Base-by-base conservation (phyloP, 2,888 invertebrate species). In the Julus scanicus region DNA sequence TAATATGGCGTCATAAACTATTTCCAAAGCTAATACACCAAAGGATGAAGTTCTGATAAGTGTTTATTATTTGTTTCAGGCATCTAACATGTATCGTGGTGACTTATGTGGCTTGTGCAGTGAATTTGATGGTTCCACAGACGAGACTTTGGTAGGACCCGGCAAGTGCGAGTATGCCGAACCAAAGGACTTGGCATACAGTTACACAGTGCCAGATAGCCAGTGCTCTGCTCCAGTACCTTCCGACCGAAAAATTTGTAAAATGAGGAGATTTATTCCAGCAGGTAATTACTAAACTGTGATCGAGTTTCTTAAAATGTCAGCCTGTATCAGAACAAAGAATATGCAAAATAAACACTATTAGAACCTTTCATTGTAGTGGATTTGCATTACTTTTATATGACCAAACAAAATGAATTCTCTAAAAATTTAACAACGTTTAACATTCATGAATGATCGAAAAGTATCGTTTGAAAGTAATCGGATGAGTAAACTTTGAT, bases 91-190 rank as follows among this genome's bases (percentile, higher is more conserved):
- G 29, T 87, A 86, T 37, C 63, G 88, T 3, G 88, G 88, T n/a
- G 83, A 71, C 17, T 11, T 88, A 2, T 88, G 88, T 83, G 88
- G 88, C 29, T 6, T 87, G 40, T 88, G 88, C 83, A 57, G 88
- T 39, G 87, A 88, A 17, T 87, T 88, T 17, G 57, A 80, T n/a
- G 88, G 88, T 48, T 87, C 87, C 86, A 83, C 29, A 17, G 53
- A 53, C 63, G 13, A 80, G 20, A 49, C 88, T 8, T 48, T 88
- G 13, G 83, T 87, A 13, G 87, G 88, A n/a, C 88, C 88, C n/a
- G 44, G 15, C 20, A 9, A 88, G 37, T 88, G 88, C 87, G 87
- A 83, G 44, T 88, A 88, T 49, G 88, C 83, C 15, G 48, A 40
- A 17, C 6, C 40, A 40, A 49, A 83, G 39, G 86, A 86, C 44